These are phyloP conservation scores for Morone chrysops DNA, from an alignment of 2,113 vertebrate species.

Conservation along the genomic window DNA sequence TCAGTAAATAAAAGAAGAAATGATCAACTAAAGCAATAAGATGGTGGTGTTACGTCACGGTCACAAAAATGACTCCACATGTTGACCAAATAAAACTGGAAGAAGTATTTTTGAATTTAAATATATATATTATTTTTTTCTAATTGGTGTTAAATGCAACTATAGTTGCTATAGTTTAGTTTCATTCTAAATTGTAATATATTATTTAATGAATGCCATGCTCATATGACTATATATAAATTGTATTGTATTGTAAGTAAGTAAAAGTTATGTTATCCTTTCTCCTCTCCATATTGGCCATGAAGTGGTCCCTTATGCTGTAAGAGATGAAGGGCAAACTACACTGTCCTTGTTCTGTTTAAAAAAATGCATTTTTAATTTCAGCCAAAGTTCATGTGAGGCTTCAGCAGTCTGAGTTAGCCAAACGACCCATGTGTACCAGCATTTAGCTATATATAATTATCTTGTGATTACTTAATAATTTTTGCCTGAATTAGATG, in stretches of 20 bases:
- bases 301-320: background rate
- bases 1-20: background rate
- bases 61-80: no score
- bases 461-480: slow-evolving; percentile 1
- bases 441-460: slow-evolving; percentile 6
- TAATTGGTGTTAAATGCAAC: background rate
- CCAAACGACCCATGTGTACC: background rate
- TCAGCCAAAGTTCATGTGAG: slow-evolving; percentile 2
- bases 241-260: no score
- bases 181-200: background rate
- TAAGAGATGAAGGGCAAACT: background rate
- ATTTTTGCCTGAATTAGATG: slow-evolving; percentile 6
- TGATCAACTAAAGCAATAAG: background rate
- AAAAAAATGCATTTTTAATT: background rate
- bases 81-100: background rate
- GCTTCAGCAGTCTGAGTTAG: background rate
- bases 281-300: background rate
- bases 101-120: background rate
- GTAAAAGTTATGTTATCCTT: no score
- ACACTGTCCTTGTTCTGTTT: background rate
- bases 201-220: background rate
- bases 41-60: background rate
- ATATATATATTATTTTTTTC: background rate
- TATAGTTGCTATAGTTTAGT: background rate
- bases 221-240: no score